Evolutionary conservation across 2,797 vertebrate genomes (phyloP), one percentile per base, ranked within the genome.

Genomic region (Pelochelys cantorii): DNA sequence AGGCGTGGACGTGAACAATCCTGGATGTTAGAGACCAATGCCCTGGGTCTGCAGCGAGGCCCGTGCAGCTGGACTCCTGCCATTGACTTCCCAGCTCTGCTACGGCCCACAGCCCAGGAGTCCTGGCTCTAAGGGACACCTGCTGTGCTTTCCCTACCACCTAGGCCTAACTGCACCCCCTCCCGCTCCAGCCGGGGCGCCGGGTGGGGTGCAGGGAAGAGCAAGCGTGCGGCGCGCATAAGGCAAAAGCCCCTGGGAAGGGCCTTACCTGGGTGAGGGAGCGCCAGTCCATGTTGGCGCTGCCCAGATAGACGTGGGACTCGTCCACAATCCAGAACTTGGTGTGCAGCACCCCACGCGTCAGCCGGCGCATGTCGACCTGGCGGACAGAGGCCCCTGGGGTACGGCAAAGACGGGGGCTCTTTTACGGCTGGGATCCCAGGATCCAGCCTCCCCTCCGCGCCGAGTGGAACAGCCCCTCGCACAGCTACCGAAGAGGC

Each of bases 211-310:
- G 42, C 42, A 42, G 42, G 42, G 42, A 48, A 48, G 42, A 48
- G 42, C 42, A 48, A 48, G 42, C 42, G 42, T 48, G 42, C 7
- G 42, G 42, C 42, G 42, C 42, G 7, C 42, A 5, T 42, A 5
- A 42, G 42, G 42, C 42, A 5, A 42, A 42, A 42, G 42, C 42
- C 42, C 42, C 42, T 8, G 42, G 42, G 42, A 48, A 48, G 42
- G 42, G 42, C 42, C 42, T 60, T 79, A 99, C 99, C 99, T 99
- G 99, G 5, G 99, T 99, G 91, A 99, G 97, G 12, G 99, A 98
- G 53, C 99, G 98, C 99, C 99, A 99, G 98, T 99, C 99, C 99
- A 99, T 99, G 98, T 99, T 99, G 95, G 99, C 99, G 12, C 99
- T 99, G 79, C 99, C 99, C 0, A 99, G 96, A 97, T 99, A 99